These are phyloP conservation scores for Sycophila texana DNA, from an alignment of 2,888 invertebrate species.

Conservation along the genomic window DNA sequence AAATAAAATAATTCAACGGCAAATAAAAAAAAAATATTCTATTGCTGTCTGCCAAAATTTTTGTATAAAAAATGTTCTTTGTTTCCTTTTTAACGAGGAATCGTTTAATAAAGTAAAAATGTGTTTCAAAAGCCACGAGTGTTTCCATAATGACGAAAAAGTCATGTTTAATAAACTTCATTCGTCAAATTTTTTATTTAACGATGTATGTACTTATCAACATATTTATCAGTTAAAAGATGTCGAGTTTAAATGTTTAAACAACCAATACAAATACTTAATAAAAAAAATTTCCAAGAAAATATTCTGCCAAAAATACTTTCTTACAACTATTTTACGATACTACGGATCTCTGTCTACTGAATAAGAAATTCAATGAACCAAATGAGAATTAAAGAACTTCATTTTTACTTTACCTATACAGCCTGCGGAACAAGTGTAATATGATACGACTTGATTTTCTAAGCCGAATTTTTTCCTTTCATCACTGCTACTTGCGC, in stretches of 20 bases:
- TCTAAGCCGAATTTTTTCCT: conserved; percentile 23
- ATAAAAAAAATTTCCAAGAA: conserved; percentile 42
- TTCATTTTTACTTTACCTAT: conserved; percentile 39
- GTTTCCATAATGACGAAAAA: conserved; percentile 12
- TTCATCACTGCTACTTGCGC: conserved; percentile 24
- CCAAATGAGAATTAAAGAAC: conserved; percentile 42
- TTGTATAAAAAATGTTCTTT: conserved; percentile 11
- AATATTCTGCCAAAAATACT: conserved; percentile 50
- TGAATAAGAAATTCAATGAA: conserved; percentile 39
- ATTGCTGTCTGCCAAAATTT: conserved; percentile 25
- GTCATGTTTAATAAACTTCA: conserved; percentile 21
- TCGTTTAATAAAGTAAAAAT: conserved; percentile 8
- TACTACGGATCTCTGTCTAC: conserved; percentile 7
- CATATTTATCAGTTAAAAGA: conserved; percentile 30
- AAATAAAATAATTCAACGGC: conserved; percentile 17
- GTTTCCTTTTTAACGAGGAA: conserved; percentile 18
- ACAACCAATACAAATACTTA: conserved; percentile 23
- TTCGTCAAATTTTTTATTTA: conserved; percentile 36
- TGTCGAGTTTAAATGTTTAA: conserved; percentile 20
- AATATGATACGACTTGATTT: conserved; percentile 36
- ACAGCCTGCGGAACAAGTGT: conserved; percentile 37
- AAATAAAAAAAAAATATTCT: conserved; percentile 22
- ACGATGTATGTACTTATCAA: conserved; percentile 46
- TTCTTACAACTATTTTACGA: conserved; percentile 47
- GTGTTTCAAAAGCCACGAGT: conserved; percentile 14